Evolutionary conservation across 2,888 invertebrate species (phyloP).

Genomic region (Eupithecia pulchellata): DNA sequence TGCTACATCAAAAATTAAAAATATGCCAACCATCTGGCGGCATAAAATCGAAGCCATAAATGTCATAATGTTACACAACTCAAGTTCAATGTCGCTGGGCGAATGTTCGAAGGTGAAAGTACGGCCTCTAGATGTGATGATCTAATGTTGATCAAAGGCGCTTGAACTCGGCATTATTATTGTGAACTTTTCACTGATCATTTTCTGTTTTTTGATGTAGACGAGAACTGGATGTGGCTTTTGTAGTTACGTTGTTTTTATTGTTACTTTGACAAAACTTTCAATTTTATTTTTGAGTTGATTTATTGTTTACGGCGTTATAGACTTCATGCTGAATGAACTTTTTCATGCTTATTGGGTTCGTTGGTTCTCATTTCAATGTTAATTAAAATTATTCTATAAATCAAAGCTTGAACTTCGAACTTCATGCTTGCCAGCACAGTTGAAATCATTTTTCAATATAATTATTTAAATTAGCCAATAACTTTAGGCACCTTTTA

Average conservation of each 20-base stretch:
- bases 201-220: background rate
- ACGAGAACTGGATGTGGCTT: background rate
- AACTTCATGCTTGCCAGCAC: conserved; percentile 14
- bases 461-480: conserved; percentile 24
- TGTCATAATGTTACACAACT: conserved; percentile 54
- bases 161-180: conserved; percentile 33
- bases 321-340: background rate
- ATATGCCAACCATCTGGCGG: conserved; percentile 17
- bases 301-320: no score
- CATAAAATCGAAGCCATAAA: conserved; percentile 36
- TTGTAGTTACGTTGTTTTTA: background rate
- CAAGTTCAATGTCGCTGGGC: conserved; percentile 77
- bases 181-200: conserved; percentile 19
- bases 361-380: background rate
- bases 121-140: conserved; percentile 55
- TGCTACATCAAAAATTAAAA: background rate
- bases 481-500: conserved; percentile 2
- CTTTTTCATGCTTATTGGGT: background rate
- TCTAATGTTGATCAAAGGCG: conserved; percentile 48
- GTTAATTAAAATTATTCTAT: background rate
- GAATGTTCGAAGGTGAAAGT: conserved; percentile 73
- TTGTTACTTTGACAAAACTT: background rate
- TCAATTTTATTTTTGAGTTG: background rate
- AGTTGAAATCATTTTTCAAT: conserved; percentile 23
- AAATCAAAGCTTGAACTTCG: conserved; percentile 32